A percentile compares a stretch with the other conserved stretches of the same genome.
Evolutionary conservation across 35 echinoderm and acorn worm genomes (phyloP).

Genomic region (Lytechinus variegatus): DNA sequence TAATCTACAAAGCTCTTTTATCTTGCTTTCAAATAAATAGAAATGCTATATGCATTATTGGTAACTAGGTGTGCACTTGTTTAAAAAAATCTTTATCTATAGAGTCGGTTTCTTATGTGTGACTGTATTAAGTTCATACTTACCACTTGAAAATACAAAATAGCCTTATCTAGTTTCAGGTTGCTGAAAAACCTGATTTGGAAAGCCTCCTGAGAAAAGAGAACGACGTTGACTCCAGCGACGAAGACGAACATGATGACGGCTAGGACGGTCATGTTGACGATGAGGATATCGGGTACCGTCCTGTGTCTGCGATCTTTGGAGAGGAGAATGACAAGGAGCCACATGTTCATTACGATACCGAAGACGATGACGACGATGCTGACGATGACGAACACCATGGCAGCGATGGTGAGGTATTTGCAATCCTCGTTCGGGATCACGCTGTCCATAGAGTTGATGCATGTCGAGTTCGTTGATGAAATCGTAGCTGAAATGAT

Average conservation of each 20-base stretch:
- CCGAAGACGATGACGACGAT: slow-evolving; percentile 24
- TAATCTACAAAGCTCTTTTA: too few relatives aligned
- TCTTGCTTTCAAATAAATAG: too few relatives aligned
- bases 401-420: neutral
- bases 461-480: neutral
- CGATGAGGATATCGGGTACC: neutral
- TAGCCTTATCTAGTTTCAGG: neutral
- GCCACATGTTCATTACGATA: neutral
- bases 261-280: neutral
- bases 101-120: too few relatives aligned
- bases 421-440: slow-evolving; percentile 6
- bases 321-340: neutral
- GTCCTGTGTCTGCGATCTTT: neutral
- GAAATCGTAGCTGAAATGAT: neutral
- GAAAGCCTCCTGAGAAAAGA: neutral
- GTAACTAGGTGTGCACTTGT: too few relatives aligned
- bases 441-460: neutral
- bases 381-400: neutral
- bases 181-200: neutral
- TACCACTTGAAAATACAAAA: slow-evolving; percentile 21
- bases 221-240: neutral
- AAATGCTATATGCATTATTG: too few relatives aligned
- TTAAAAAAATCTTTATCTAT: too few relatives aligned
- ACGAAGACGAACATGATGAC: neutral
- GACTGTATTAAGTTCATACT: neutral